A percentile compares a stretch with the other conserved stretches of the same genome.
phyloP scores from a whole-genome alignment of 2,888 invertebrate species.

The Dexiosoma caninum region DNA sequence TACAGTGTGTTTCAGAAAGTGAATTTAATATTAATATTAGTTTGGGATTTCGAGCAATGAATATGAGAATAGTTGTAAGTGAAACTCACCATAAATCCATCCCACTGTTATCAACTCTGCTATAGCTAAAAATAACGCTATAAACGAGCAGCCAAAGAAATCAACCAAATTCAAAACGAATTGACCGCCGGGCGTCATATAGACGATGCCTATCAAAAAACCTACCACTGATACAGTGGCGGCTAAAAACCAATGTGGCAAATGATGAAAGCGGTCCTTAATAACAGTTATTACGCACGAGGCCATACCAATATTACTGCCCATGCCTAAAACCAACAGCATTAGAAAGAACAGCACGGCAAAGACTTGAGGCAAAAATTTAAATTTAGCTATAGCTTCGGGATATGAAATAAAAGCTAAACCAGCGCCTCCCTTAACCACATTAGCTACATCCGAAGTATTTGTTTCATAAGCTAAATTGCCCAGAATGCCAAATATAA shows the following conservation, averaged over 20 bases:
- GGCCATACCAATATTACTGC: conserved; percentile 79
- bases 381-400: conserved; percentile 80
- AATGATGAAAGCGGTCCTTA: conserved; percentile 77
- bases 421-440: conserved; percentile 86
- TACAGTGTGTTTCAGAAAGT: no score
- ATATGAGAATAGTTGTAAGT: not conserved
- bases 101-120: conserved; percentile 84
- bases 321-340: conserved; percentile 79
- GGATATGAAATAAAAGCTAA: conserved; percentile 88
- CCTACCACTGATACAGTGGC: conserved; percentile 78
- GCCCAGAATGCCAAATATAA: conserved; percentile 90
- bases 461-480: conserved; percentile 85
- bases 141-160: conserved; percentile 86
- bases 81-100: conserved; percentile 85
- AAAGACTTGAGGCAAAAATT: conserved; percentile 79
- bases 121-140: conserved; percentile 84
- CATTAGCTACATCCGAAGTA: conserved; percentile 80
- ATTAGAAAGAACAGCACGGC: conserved; percentile 80
- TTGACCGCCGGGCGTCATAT: conserved; percentile 85
- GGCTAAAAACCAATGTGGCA: conserved; percentile 80
- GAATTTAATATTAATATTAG: no score
- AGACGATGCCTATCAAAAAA: conserved; percentile 81
- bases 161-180: conserved; percentile 85
- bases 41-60: no score
- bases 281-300: conserved; percentile 78